A percentile compares a stretch with the other conserved stretches of the same genome.
phyloP scores from a whole-genome alignment of 2,888 invertebrate species.

The Lapara coniferarum region DNA sequence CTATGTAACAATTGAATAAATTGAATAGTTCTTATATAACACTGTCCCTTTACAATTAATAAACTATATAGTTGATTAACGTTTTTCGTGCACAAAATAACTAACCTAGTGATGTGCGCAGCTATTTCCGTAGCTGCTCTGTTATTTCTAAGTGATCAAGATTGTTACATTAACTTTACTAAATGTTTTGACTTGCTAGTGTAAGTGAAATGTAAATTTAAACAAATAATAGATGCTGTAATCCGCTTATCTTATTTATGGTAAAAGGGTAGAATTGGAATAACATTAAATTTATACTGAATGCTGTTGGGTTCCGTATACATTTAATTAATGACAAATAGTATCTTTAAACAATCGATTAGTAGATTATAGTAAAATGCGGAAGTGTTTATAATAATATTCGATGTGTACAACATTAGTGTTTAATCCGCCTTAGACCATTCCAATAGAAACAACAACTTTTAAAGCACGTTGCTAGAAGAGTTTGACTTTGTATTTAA shows the following conservation, averaged over 20 bases:
- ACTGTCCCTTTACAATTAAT: no score
- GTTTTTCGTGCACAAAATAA: no score
- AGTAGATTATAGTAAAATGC: no score
- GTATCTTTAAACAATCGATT: not conserved
- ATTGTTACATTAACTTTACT: not conserved
- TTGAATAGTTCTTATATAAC: no score
- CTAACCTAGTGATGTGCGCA: not conserved
- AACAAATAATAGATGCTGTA: slow-evolving; percentile 20
- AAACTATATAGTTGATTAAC: no score
- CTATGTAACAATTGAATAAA: no score
- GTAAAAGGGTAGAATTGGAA: slow-evolving; percentile 20
- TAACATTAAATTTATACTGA: slow-evolving; percentile 2
- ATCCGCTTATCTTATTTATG: slow-evolving; percentile 19
- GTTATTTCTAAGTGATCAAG: not conserved
- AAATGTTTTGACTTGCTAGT: not conserved
- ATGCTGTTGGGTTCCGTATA: slow-evolving; percentile 7
- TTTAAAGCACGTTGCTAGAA: no score
- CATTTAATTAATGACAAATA: not conserved
- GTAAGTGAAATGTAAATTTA: slow-evolving; percentile 11
- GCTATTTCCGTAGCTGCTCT: not conserved
- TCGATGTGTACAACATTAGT: no score
- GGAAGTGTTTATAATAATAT: no score
- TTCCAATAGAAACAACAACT: no score
- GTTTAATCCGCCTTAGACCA: no score
- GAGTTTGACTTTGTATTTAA: no score